Conservation (phyloP, 2,797 vertebrate genomes). For the Coregonus suidteri region DNA sequence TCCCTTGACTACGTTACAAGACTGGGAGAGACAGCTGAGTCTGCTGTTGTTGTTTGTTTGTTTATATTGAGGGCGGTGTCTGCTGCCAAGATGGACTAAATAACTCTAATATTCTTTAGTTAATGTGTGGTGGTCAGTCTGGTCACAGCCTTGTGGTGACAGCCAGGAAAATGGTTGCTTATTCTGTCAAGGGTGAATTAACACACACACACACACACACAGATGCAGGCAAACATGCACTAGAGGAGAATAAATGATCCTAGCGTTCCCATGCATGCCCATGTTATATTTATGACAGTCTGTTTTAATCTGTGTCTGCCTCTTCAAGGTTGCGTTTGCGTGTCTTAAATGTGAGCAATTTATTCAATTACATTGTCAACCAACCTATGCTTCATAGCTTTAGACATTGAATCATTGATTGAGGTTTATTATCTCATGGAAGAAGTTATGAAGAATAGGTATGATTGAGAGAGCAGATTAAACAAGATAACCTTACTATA, state of each 20-base stretch:
- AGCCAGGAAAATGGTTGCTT: not conserved
- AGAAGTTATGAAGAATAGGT: not conserved
- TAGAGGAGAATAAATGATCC: conserved; percentile 6
- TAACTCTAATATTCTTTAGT: not conserved
- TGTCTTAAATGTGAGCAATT: not conserved
- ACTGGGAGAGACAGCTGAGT: not conserved
- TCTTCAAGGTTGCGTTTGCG: not conserved
- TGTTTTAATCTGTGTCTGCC: conserved; percentile 28
- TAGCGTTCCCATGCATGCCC: conserved; percentile 19
- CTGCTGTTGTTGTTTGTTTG: not conserved
- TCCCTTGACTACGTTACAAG: not conserved
- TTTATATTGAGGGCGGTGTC: not conserved
- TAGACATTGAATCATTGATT: conserved; percentile 1
- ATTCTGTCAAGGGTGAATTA: too few relatives aligned
- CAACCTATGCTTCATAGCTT: not conserved
- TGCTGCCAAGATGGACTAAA: not conserved
- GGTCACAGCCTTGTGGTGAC: conserved; percentile 6
- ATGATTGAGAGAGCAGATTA: not conserved
- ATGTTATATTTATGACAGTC: conserved; percentile 27
- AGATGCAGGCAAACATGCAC: conserved; percentile 19
- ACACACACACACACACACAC: too few relatives aligned
- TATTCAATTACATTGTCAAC: not conserved
- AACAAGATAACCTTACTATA: not conserved
- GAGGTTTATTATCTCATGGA: conserved; percentile 1
- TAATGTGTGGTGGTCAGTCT: not conserved